Evolutionary conservation across 2,797 vertebrate genomes (phyloP).

Genomic region (Pelobates cultripes): DNA sequence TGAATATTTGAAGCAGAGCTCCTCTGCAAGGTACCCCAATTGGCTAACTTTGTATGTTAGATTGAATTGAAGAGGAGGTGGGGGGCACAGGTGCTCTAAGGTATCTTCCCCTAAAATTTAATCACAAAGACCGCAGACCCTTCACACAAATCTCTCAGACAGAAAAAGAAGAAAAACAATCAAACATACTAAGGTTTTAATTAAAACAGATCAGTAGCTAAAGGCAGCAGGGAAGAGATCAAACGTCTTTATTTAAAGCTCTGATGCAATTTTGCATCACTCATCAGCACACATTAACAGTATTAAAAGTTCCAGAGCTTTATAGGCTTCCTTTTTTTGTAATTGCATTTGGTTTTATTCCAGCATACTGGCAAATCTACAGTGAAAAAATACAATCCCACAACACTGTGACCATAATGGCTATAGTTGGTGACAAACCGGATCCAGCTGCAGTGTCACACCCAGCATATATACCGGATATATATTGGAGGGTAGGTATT

Average conservation of each 20-base stretch:
- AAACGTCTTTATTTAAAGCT: conserved; percentile 19
- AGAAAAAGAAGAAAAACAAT: conserved; percentile 18
- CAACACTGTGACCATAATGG: background rate
- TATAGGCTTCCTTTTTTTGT: conserved; percentile 12
- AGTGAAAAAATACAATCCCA: conserved; percentile 9
- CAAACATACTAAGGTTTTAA: conserved; percentile 26
- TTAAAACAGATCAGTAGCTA: conserved; percentile 36
- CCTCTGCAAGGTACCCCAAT: background rate
- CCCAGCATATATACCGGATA: too few species aligned
- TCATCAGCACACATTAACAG: background rate
- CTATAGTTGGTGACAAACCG: background rate
- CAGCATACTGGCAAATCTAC: background rate
- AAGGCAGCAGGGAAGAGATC: conserved; percentile 29
- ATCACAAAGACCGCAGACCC: conserved; percentile 10
- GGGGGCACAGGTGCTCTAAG: conserved; percentile 8
- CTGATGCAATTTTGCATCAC: conserved; percentile 7
- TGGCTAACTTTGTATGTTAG: background rate
- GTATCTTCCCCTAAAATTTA: conserved; percentile 8
- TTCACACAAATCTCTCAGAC: background rate
- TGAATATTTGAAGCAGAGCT: background rate
- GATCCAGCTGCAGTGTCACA: too few species aligned
- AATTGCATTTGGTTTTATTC: conserved; percentile 8
- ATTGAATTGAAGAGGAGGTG: background rate
- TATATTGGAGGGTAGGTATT: too few species aligned
- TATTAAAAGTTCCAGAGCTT: conserved; percentile 9